These are phyloP conservation scores for Omphaloscelis lunosa DNA, from an alignment of 2,888 invertebrate species.

Conservation along the genomic window DNA sequence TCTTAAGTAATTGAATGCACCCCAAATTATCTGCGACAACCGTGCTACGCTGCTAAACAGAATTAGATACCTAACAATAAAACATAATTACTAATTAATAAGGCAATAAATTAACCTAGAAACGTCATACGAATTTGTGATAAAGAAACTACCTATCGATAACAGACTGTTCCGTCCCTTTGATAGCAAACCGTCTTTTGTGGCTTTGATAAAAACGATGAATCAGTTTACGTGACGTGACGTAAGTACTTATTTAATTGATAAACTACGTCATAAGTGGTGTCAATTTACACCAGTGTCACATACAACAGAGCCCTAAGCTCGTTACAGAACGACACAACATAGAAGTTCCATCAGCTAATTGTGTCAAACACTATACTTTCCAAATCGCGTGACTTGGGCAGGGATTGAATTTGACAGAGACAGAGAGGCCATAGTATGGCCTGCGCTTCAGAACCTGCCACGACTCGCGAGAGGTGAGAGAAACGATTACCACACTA, in stretches of 20 bases:
- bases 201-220: constrained; percentile 27
- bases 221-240: constrained; percentile 11
- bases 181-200: neutral
- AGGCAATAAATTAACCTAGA: neutral
- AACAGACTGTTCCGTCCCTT: neutral
- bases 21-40: neutral
- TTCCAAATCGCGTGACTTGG: neutral
- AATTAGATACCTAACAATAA: neutral
- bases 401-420: neutral
- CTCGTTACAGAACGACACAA: neutral
- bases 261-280: neutral
- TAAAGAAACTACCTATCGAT: neutral
- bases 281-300: constrained; percentile 9
- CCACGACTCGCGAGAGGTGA: neutral
- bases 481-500: neutral
- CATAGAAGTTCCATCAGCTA: neutral
- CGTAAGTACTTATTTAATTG: neutral
- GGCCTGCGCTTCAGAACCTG: neutral
- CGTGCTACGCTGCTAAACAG: too few species aligned
- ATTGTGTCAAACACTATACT: neutral
- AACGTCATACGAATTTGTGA: constrained; percentile 6
- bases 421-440: neutral
- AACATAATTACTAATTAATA: neutral
- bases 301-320: neutral
- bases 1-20: neutral